A percentile compares a stretch with the other conserved stretches of the same genome.
Evolutionary conservation across 2,113 vertebrate genomes (phyloP).

Genomic region (Glaucidium brasilianum): DNA sequence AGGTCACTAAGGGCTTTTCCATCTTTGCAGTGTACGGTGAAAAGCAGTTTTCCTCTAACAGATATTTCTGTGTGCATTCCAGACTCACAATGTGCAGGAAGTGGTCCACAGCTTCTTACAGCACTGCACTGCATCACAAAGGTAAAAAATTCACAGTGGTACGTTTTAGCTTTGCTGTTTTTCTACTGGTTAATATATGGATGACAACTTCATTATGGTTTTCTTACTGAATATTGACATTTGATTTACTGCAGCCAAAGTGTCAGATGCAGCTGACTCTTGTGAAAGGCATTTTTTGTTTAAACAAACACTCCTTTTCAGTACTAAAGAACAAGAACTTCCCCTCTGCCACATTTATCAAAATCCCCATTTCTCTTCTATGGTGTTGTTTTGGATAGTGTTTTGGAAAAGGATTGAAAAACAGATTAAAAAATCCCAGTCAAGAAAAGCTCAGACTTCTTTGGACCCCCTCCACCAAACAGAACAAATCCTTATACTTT

Average conservation of each 20-base stretch:
- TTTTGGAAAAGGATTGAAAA: not conserved
- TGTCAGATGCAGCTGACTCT: not conserved
- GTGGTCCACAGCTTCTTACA: not conserved
- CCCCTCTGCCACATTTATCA: rapidly evolving
- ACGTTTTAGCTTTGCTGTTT: not conserved
- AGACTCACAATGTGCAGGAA: not conserved
- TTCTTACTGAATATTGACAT: not conserved
- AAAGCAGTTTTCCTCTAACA: not conserved
- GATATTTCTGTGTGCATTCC: not conserved
- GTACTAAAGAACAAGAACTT: not conserved
- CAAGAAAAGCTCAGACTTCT: not conserved
- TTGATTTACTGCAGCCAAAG: not conserved
- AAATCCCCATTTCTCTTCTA: not conserved
- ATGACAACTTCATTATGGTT: not conserved
- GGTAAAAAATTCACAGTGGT: not conserved
- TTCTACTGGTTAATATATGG: not conserved
- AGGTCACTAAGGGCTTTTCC: not conserved
- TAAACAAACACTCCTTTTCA: not conserved
- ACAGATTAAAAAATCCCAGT: not conserved
- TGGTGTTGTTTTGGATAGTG: not conserved
- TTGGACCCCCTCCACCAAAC: not conserved
- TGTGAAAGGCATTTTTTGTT: not conserved
- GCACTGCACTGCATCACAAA: not conserved
- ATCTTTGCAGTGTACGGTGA: not conserved
- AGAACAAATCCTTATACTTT: not conserved